Conservation (phyloP, 1,140 invertebrate genomes). For the Ptiloglossa arizonensis region DNA sequence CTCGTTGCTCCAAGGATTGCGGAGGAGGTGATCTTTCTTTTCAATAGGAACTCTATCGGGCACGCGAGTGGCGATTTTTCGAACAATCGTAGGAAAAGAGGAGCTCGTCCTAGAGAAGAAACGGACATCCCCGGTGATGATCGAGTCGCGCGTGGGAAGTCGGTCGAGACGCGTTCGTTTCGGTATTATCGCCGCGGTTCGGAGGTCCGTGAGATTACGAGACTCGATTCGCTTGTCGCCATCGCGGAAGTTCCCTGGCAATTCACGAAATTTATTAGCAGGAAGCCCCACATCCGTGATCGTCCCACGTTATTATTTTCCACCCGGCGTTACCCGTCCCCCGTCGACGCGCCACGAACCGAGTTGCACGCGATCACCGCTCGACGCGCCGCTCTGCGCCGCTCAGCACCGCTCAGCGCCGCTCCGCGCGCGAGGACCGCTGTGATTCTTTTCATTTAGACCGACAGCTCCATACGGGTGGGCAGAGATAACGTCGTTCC, state of each 20-base stretch:
- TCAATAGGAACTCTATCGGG: too few relatives aligned
- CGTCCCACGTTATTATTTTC: constrained; percentile 31
- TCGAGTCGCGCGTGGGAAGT: constrained; percentile 64
- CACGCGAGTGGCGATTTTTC: too few relatives aligned
- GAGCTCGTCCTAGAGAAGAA: constrained; percentile 49
- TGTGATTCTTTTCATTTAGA: constrained; percentile 47
- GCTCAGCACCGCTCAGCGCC: too few relatives aligned
- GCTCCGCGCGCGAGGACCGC: neutral
- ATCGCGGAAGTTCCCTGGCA: constrained; percentile 25
- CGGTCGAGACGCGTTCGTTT: constrained; percentile 48
- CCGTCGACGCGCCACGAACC: neutral
- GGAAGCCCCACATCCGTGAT: constrained; percentile 36
- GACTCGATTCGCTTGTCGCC: constrained; percentile 8
- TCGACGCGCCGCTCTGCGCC: too few relatives aligned
- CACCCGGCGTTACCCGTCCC: neutral
- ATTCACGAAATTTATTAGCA: constrained; percentile 49
- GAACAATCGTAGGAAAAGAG: constrained; percentile 49
- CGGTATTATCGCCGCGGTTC: constrained; percentile 43
- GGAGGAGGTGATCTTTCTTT: constrained; percentile 85
- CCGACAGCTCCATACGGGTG: constrained; percentile 50
- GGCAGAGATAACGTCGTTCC: constrained; percentile 14
- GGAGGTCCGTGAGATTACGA: constrained; percentile 24
- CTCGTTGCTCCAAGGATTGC: constrained; percentile 90
- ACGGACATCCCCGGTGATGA: constrained; percentile 23
- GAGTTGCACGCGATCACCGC: constrained; percentile 25